Evolutionary conservation across 2,113 vertebrate species (phyloP), one percentile per base, ranked within the genome.

Genomic region (Xyrauchen texanus): DNA sequence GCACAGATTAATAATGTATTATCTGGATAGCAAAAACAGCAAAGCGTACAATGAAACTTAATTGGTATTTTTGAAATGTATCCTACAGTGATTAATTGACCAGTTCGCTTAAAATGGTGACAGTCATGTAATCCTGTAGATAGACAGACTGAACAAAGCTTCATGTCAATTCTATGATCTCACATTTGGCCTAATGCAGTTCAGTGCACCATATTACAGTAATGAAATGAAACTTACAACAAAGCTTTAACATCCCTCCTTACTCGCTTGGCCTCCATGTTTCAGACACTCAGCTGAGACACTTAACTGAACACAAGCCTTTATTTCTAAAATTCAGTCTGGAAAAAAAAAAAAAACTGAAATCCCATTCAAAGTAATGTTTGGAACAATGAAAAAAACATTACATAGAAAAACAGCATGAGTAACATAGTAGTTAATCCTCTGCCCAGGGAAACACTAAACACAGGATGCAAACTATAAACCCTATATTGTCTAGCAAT

Each of bases 171-270:
- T 57, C 11, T 57, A 5, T 57, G 12, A 57, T 5, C 34, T 72
- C 7, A 4, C 55, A 9, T 58, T 71, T 58, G 13, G 55, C 52
- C 7, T 57, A 16, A 45, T 60, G 12, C 21, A 69, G 21, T 34
- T 4, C 10, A 62, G 10, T 47, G n/a, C 11, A 47, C 5, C 12
- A 57, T 57, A 5, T 57, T n/a, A 57, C 4, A 57, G 11, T 7
- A 8, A 58, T 60, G 16, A 61, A 12, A 16, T 8, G 44, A 6
- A 12, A 94, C 95, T 95, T 88, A 96, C 93, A 97, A 85, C 1
- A 96, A 90, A 34, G 91, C 93, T 85, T 93, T 73, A 2, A 95
- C 85, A 51, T 95, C 89, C 90, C 90, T 93, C 84, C 92, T 95
- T 49, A 96, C 82, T 55, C 9, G 83, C 87, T 90, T 94, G 70